Conservation (phyloP, 2,113 vertebrate species). For the Formicarius rufipectus region DNA sequence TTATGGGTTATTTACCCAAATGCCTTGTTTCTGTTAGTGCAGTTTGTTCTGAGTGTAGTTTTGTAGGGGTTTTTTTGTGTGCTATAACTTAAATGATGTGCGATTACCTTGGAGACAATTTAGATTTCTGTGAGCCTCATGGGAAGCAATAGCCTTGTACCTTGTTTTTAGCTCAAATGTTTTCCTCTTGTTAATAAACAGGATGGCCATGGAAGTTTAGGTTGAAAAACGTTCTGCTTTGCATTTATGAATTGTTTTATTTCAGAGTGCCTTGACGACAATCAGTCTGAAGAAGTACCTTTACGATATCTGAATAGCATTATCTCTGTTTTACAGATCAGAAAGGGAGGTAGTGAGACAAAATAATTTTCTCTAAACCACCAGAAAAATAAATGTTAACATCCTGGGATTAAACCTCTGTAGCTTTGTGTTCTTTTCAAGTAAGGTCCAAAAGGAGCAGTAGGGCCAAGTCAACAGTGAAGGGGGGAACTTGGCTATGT, state of each 20-base stretch:
- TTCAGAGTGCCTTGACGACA: neutral
- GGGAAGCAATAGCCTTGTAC: neutral
- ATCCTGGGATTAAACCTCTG: neutral
- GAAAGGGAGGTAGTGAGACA: neutral
- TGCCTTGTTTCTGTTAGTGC: neutral
- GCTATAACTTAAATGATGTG: neutral
- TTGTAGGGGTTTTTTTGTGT: neutral
- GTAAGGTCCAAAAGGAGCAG: neutral
- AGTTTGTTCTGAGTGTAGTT: neutral
- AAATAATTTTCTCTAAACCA: neutral
- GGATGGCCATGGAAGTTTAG: neutral
- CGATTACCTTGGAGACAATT: neutral
- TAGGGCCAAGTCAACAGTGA: neutral
- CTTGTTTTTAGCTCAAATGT: neutral
- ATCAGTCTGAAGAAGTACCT: neutral
- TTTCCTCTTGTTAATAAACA: neutral
- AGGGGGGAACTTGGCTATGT: neutral
- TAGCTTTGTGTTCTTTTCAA: neutral
- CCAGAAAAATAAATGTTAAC: neutral
- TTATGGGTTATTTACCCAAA: neutral
- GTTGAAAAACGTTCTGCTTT: neutral
- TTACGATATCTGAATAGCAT: neutral
- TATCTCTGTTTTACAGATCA: neutral
- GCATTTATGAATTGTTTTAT: neutral
- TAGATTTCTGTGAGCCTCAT: neutral